A percentile compares a stretch with the other conserved stretches of the same genome.
Evolutionary conservation across 1,140 invertebrate species (phyloP).

Genomic region (Psix sp.): DNA sequence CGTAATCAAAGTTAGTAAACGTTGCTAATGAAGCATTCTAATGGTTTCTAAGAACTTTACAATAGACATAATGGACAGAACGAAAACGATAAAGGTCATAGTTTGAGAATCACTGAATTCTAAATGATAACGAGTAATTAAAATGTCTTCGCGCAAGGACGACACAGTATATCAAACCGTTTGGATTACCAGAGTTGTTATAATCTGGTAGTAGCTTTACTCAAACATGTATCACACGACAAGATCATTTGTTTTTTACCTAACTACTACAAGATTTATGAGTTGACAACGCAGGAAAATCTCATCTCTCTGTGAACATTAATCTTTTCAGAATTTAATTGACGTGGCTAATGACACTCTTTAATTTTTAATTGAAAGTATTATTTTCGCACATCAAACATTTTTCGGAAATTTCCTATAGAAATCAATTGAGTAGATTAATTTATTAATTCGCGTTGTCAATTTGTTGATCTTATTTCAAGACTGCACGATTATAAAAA

Average conservation of each 20-base stretch:
- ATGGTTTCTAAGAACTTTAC: slow-evolving; percentile 23
- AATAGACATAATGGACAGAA: slow-evolving; percentile 15
- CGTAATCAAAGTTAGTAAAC: slow-evolving; percentile 23
- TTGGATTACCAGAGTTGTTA: slow-evolving; percentile 60
- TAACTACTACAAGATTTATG: slow-evolving; percentile 48
- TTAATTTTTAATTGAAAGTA: slow-evolving; percentile 19
- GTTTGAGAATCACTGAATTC: slow-evolving; percentile 61
- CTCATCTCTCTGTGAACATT: slow-evolving; percentile 31
- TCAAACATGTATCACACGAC: slow-evolving; percentile 58
- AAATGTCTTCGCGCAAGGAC: slow-evolving; percentile 63
- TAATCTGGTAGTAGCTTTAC: slow-evolving; percentile 58
- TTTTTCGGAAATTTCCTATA: too few species aligned
- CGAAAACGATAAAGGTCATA: slow-evolving; percentile 19
- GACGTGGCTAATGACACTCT: slow-evolving; percentile 29
- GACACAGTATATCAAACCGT: slow-evolving; percentile 64
- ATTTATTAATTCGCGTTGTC: too few species aligned
- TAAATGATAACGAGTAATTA: slow-evolving; percentile 64
- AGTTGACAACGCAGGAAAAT: slow-evolving; percentile 51
- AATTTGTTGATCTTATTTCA: too few species aligned
- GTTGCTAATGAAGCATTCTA: slow-evolving; percentile 21
- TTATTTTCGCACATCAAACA: too few species aligned
- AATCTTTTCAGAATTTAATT: slow-evolving; percentile 49
- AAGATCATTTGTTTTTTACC: slow-evolving; percentile 49
- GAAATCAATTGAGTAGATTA: too few species aligned
- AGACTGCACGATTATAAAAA: too few species aligned